phyloP scores from a whole-genome alignment of 1,140 invertebrate species.

The Caerostris extrusa region DNA sequence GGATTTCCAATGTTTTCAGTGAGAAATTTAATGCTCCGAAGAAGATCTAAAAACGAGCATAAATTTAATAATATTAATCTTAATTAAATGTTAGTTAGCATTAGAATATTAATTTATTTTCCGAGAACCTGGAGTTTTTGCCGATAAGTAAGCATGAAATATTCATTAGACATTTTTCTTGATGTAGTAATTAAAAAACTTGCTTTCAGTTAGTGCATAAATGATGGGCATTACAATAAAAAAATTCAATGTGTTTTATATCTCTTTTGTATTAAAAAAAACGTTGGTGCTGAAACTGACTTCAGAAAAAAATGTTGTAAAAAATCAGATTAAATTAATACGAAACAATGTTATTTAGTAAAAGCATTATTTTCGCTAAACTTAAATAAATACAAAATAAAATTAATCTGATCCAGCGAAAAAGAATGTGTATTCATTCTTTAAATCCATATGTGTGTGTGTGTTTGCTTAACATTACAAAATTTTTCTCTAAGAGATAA shows the following conservation, averaged over 20 bases:
- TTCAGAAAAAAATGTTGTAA: background rate
- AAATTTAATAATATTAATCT: slow-evolving; percentile 44
- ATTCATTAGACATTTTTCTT: slow-evolving; percentile 43
- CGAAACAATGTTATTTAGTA: background rate
- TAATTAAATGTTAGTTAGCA: slow-evolving; percentile 35
- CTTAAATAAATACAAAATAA: background rate
- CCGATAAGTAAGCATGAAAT: slow-evolving; percentile 46
- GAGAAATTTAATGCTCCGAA: background rate
- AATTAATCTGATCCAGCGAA: too few species aligned
- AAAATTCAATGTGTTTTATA: background rate
- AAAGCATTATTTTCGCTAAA: background rate
- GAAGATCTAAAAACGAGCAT: background rate
- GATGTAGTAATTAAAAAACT: slow-evolving; percentile 4
- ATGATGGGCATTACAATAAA: background rate
- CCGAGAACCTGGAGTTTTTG: background rate
- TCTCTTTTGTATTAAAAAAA: background rate
- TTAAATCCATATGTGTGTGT: too few species aligned
- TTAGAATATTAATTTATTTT: slow-evolving; percentile 1
- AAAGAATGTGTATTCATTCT: too few species aligned
- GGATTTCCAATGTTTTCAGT: slow-evolving; percentile 54
- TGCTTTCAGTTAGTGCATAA: background rate
- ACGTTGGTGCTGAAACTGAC: background rate
- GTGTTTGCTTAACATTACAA: too few species aligned
- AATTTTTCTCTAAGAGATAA: too few species aligned
- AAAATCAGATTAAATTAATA: background rate